Base-by-base conservation (phyloP, 2,113 vertebrate species). In the Nesoenas mayeri region DNA sequence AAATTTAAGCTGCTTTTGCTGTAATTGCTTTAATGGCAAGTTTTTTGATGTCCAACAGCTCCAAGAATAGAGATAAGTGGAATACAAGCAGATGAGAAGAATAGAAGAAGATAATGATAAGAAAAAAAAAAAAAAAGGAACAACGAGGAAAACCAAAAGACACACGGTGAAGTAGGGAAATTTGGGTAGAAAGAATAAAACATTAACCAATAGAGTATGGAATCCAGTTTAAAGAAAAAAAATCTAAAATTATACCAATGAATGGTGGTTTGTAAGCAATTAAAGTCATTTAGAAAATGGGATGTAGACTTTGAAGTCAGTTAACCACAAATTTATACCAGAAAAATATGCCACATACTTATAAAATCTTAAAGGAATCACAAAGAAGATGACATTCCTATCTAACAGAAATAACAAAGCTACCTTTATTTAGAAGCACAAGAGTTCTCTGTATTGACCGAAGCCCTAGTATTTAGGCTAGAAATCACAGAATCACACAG, bases 141-240 rank as follows among this genome's bases (percentile, higher is more conserved):
- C 3, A 88, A 12, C 11, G 57, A 25, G 0, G 4, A 36, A 36
- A 72, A 24, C 1, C 20, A 40, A 48, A 77, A 61, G 9, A 18
- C 3, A 8, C 20, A 24, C 6, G 89, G 53, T 7, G 1, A 42
- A 72, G 3, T 9, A 53, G 10, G 10, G 5, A 32, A 34, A 54
- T 64, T 44, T 19, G 10, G 6, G 5, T 73, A 10, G 15, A 67
- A 58, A 66, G 2, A 28, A 77, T 8, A 26, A 36, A 74, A 57
- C 56, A 61, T 1, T 29, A 47, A 26, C 54, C 10, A 38, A 7
- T 1, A n/a, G 2, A 28, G 7, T 31, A 28, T n/a, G 8, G 2
- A 69, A 47, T 47, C 8, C 5, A 51, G 6, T 75, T 16, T 0
- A 38, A 38, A 38, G 38, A 64, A 11, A 60, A 0, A 6, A 13